These are phyloP conservation scores for Panthera tigris DNA, from an alignment of 2,113 vertebrate species.

Conservation along the genomic window DNA sequence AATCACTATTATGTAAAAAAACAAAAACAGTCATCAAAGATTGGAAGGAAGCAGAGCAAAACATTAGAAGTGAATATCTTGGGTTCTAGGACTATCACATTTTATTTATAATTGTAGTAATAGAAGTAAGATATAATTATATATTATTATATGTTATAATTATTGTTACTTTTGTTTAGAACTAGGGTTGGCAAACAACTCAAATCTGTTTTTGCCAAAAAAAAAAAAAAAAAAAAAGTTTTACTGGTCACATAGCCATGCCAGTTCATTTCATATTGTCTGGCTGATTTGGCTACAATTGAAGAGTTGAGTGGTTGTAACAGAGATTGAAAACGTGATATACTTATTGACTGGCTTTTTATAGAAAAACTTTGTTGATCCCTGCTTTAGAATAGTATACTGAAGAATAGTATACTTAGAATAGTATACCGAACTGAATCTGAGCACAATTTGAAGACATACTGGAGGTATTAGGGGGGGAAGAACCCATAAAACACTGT, in stretches of 20 bases:
- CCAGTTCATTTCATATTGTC: neutral
- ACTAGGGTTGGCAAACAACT: neutral
- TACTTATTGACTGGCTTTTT: neutral
- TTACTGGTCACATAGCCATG: neutral
- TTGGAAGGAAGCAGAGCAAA: neutral
- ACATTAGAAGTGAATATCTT: neutral
- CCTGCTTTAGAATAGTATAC: neutral
- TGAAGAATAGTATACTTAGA: neutral
- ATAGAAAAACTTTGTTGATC: neutral
- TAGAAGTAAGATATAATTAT: neutral
- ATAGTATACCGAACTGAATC: neutral
- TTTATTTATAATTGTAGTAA: neutral
- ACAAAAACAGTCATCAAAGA: neutral
- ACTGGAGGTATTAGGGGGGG: neutral
- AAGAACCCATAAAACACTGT: neutral
- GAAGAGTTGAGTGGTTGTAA: neutral
- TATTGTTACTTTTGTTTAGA: neutral
- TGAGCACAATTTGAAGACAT: neutral
- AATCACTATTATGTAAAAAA: neutral
- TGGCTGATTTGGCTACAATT: neutral
- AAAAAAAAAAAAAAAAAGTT: neutral
- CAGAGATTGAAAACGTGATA: neutral
- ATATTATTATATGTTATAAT: neutral
- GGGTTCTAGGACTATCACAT: neutral
- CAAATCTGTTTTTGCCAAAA: neutral